A percentile compares a stretch with the other conserved stretches of the same genome.
Conservation (phyloP, 1,140 invertebrate genomes). For the Globodera rostochiensis region DNA sequence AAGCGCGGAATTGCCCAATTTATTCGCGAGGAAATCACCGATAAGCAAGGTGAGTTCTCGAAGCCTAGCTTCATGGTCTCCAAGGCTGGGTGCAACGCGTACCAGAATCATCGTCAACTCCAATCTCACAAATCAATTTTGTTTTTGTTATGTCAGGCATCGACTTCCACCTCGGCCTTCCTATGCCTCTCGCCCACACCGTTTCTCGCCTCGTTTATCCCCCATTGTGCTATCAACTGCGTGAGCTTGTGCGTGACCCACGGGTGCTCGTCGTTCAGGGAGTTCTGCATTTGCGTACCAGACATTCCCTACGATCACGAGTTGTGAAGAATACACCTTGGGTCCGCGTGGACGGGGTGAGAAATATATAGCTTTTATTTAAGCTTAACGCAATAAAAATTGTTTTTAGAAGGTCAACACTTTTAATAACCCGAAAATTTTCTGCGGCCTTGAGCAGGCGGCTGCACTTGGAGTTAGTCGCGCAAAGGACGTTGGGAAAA, state of each 20-base stretch:
- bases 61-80: no score
- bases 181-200: constrained; percentile 42
- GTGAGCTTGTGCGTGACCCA: constrained; percentile 56
- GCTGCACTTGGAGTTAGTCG: constrained; percentile 59
- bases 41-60: constrained; percentile 64
- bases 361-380: neutral
- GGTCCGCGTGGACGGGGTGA: constrained; percentile 52
- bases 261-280: constrained; percentile 51
- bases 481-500: constrained; percentile 52
- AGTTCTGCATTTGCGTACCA: constrained; percentile 36
- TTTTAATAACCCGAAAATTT: constrained; percentile 54
- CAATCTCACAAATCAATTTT: neutral
- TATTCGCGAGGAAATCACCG: constrained; percentile 67
- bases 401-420: constrained; percentile 43
- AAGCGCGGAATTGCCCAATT: constrained; percentile 63
- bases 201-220: constrained; percentile 55
- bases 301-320: constrained; percentile 42
- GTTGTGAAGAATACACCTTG: constrained; percentile 50
- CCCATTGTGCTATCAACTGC: constrained; percentile 37
- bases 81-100: no score
- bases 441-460: constrained; percentile 56
- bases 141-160: constrained; percentile 45
- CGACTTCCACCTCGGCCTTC: constrained; percentile 58
- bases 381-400: neutral
- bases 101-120: no score